These are phyloP conservation scores for Meda fulgida DNA, from an alignment of 2,797 vertebrate species.

Conservation along the genomic window DNA sequence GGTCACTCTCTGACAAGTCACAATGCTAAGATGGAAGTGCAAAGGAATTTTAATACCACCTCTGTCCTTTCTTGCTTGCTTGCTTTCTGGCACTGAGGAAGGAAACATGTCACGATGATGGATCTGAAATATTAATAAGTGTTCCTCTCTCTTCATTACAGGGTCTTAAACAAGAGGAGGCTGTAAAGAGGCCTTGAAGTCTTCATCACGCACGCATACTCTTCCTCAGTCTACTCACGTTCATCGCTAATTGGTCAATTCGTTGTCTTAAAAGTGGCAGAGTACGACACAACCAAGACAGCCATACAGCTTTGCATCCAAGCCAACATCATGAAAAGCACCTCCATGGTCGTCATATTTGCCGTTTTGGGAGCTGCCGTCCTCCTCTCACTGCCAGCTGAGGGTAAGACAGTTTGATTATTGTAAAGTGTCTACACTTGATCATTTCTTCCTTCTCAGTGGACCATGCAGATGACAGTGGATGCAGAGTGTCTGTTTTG, in stretches of 20 bases:
- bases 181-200: slow-evolving; percentile 47
- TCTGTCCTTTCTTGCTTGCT: background rate
- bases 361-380: slow-evolving; percentile 75
- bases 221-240: background rate
- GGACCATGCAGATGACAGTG: slow-evolving; percentile 3
- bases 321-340: slow-evolving; percentile 77
- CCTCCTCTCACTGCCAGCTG: slow-evolving; percentile 74
- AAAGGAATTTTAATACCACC: background rate
- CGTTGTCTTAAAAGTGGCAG: background rate
- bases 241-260: background rate
- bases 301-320: background rate
- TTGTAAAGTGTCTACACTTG: background rate
- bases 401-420: slow-evolving; percentile 74
- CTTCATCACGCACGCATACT: background rate
- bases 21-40: slow-evolving; percentile 56
- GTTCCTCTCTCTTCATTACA: slow-evolving; percentile 36
- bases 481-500: slow-evolving; percentile 19
- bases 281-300: background rate
- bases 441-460: background rate
- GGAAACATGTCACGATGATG: background rate
- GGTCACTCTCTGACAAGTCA: slow-evolving; percentile 70
- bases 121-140: slow-evolving; percentile 25
- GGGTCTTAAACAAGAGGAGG: slow-evolving; percentile 49
- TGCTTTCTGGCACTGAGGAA: background rate
- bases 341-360: slow-evolving; percentile 65